Conservation (phyloP, 2,888 invertebrate species). For the Tenthredo livida region DNA sequence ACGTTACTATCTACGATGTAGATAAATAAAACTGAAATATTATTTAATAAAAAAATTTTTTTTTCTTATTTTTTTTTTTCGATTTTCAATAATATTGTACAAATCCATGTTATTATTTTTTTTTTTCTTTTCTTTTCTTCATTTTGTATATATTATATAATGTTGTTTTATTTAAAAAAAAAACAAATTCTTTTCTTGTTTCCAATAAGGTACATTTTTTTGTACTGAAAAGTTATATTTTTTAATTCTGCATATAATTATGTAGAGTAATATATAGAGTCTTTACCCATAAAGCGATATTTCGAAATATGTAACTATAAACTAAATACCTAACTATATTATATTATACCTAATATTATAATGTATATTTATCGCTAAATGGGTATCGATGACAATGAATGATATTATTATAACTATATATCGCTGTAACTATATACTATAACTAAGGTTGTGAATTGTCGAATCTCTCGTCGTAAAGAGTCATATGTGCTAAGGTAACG, state of each 20-base stretch:
- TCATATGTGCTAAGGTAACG: conserved; percentile 40
- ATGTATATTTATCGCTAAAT: not conserved
- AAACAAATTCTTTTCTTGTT: not conserved
- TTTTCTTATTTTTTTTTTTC: not conserved
- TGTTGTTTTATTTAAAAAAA: not conserved
- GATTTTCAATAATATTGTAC: no score
- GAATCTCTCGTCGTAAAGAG: conserved; percentile 19
- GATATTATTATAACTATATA: not conserved
- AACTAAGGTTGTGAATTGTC: conserved; percentile 43
- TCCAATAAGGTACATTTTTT: not conserved
- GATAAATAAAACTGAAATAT: not conserved
- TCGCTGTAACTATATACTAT: conserved; percentile 6
- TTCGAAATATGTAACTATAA: not conserved
- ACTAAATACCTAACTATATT: not conserved
- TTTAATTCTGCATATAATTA: not conserved
- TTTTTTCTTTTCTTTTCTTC: not conserved
- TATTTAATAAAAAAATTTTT: not conserved
- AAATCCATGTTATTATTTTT: no score
- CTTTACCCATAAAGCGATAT: not conserved
- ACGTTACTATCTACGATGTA: not conserved
- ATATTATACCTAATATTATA: not conserved
- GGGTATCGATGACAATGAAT: not conserved
- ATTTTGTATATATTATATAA: not conserved
- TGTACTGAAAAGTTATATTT: not conserved
- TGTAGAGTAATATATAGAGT: not conserved